Conservation (phyloP, 2,797 vertebrate genomes). For the Acomys russatus region DNA sequence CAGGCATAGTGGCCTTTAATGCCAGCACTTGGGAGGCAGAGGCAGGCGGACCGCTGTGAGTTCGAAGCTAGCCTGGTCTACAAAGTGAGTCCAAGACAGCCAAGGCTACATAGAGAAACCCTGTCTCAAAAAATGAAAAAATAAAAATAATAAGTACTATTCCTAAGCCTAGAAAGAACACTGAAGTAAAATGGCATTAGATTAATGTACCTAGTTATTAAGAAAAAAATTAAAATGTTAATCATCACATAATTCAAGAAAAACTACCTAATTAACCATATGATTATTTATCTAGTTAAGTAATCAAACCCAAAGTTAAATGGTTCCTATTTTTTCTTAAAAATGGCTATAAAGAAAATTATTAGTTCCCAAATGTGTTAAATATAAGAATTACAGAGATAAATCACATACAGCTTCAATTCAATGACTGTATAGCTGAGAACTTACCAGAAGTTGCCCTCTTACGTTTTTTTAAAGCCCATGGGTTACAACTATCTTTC, state of each 20-base stretch:
- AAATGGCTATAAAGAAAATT: constrained; percentile 56
- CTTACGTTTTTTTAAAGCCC: constrained; percentile 46
- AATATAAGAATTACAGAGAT: constrained; percentile 3
- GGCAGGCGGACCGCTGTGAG: too few relatives aligned
- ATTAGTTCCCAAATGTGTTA: constrained; percentile 35
- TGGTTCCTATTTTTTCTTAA: constrained; percentile 46
- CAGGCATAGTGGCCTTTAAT: too few relatives aligned
- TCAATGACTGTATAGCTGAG: neutral
- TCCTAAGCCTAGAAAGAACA: constrained; percentile 50
- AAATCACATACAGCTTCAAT: constrained; percentile 35
- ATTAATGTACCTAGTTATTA: constrained; percentile 16
- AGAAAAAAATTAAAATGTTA: constrained; percentile 55
- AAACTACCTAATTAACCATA: constrained; percentile 48
- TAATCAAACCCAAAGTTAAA: constrained; percentile 57
- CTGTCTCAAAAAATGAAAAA: too few relatives aligned
- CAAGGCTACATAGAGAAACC: too few relatives aligned
- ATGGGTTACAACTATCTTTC: neutral
- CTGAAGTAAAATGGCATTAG: constrained; percentile 41
- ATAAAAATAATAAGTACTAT: neutral
- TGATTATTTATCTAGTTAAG: constrained; percentile 56
- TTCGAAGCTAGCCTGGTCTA: too few relatives aligned
- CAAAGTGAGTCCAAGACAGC: too few relatives aligned
- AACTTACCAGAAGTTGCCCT: constrained; percentile 56
- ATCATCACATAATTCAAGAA: constrained; percentile 51
- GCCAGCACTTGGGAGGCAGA: too few relatives aligned